Percentiles rank a stretch among this genome's conserved stretches.
Evolutionary conservation across 2,113 vertebrate genomes (phyloP).

Genomic region (Anhinga rufa): DNA sequence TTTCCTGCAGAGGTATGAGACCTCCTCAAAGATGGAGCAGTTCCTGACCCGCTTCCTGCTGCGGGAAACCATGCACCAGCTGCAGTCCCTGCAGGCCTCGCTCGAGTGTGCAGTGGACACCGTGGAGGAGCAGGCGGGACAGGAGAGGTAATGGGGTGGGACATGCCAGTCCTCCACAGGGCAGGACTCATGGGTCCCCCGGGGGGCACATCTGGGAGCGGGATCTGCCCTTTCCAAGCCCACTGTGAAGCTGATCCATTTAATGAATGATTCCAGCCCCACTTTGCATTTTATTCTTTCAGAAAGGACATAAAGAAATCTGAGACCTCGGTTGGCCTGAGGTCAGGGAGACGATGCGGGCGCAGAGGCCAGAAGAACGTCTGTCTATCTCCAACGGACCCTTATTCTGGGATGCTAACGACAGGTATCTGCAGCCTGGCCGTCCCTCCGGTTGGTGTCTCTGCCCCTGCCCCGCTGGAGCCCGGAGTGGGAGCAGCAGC

Average conservation of each 20-base stretch:
- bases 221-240: neutral
- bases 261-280: neutral
- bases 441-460: accelerated
- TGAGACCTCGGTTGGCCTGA: slow-evolving; percentile 32
- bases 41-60: slow-evolving; percentile 96
- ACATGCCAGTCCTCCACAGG: accelerated
- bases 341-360: slow-evolving; percentile 73
- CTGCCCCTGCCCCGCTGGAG: neutral
- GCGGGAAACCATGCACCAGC: slow-evolving; percentile 89
- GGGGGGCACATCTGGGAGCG: neutral
- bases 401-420: slow-evolving; percentile 75
- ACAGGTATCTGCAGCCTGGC: slow-evolving; percentile 70
- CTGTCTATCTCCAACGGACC: slow-evolving; percentile 79
- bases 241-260: accelerated
- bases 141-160: slow-evolving; percentile 62
- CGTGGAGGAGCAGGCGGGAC: slow-evolving; percentile 85
- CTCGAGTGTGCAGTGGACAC: slow-evolving; percentile 93
- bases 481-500: neutral
- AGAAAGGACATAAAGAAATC: slow-evolving; percentile 74
- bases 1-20: slow-evolving; percentile 85
- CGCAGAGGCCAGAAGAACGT: slow-evolving; percentile 79
- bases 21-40: slow-evolving; percentile 89
- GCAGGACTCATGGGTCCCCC: accelerated
- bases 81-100: slow-evolving; percentile 90
- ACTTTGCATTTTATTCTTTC: neutral